Percentiles rank a stretch among this genome's conserved stretches.
These are phyloP conservation scores for Aphrocallistes beatrix DNA, from an alignment of 37 sponge, comb jelly and placozoan species.

Conservation along the genomic window DNA sequence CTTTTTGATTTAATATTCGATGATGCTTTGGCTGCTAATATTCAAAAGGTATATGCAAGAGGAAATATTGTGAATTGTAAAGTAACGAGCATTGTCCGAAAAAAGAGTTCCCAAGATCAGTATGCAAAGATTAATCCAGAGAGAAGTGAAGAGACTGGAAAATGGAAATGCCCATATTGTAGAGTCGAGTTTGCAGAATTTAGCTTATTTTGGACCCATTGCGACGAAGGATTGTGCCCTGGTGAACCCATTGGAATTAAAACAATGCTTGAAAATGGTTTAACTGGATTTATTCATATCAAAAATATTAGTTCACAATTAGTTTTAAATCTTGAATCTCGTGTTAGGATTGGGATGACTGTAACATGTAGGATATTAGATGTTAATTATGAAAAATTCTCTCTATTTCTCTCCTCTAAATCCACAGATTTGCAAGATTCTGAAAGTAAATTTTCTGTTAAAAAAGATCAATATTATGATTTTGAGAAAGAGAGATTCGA, in stretches of 20 bases:
- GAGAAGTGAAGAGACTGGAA: constrained; percentile 43
- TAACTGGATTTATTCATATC: constrained; percentile 79
- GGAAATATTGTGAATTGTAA: constrained; percentile 71
- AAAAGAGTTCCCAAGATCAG: constrained; percentile 58
- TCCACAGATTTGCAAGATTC: constrained; percentile 71
- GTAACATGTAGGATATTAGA: constrained; percentile 69
- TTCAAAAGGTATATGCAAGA: not conserved
- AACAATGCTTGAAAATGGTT: constrained; percentile 71
- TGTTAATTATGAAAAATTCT: constrained; percentile 81
- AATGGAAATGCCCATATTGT: constrained; percentile 92
- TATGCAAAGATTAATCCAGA: constrained; percentile 61
- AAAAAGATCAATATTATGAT: constrained; percentile 84
- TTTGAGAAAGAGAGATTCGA: constrained; percentile 45
- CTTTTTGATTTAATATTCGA: not conserved
- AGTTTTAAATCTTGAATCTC: constrained; percentile 64
- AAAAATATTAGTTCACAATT: constrained; percentile 82
- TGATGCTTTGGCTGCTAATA: not conserved
- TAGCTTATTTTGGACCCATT: constrained; percentile 74
- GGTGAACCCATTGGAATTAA: constrained; percentile 80
- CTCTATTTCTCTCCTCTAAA: constrained; percentile 78
- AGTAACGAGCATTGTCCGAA: constrained; percentile 71
- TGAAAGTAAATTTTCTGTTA: constrained; percentile 48
- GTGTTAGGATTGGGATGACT: constrained; percentile 78
- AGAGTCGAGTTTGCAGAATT: constrained; percentile 54
- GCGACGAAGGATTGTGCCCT: constrained; percentile 89